Percentiles rank a stretch among this genome's conserved stretches.
These are phyloP conservation scores for Sceliomorpha sp. DNA, from an alignment of 2,888 invertebrate species.

Conservation along the genomic window DNA sequence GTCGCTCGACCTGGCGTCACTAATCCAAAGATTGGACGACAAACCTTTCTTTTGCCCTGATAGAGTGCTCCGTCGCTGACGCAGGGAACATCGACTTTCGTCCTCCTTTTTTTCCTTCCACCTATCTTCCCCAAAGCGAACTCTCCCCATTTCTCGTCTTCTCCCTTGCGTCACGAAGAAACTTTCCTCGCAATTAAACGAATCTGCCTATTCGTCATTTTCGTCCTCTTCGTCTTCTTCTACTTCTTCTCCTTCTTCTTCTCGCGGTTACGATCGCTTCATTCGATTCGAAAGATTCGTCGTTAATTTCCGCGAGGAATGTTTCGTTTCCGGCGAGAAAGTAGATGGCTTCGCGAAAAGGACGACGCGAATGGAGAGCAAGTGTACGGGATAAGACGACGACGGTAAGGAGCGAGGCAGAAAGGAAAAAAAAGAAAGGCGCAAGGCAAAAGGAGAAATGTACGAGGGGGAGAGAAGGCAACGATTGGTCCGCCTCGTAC, in stretches of 20 bases:
- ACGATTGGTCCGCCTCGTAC: constrained; percentile 72
- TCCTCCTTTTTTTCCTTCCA: no score
- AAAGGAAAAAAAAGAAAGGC: constrained; percentile 35
- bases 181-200: no score
- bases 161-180: no score
- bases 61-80: not conserved
- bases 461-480: constrained; percentile 61
- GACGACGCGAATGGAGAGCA: constrained; percentile 26
- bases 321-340: constrained; percentile 8
- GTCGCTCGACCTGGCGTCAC: constrained; percentile 50
- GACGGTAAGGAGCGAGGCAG: constrained; percentile 2
- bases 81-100: no score
- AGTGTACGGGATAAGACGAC: constrained; percentile 27
- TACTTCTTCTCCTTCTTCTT: no score
- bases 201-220: no score
- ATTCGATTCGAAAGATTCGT: no score
- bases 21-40: constrained; percentile 59
- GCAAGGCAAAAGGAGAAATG: constrained; percentile 52
- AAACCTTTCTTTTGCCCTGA: constrained; percentile 54
- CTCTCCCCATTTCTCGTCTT: no score
- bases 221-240: no score
- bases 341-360: constrained; percentile 16
- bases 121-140: no score
- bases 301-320: not conserved
- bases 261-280: no score